These are phyloP conservation scores for Leptinotarsa rubiginosa DNA, from an alignment of 2,888 invertebrate genomes.

Conservation along the genomic window DNA sequence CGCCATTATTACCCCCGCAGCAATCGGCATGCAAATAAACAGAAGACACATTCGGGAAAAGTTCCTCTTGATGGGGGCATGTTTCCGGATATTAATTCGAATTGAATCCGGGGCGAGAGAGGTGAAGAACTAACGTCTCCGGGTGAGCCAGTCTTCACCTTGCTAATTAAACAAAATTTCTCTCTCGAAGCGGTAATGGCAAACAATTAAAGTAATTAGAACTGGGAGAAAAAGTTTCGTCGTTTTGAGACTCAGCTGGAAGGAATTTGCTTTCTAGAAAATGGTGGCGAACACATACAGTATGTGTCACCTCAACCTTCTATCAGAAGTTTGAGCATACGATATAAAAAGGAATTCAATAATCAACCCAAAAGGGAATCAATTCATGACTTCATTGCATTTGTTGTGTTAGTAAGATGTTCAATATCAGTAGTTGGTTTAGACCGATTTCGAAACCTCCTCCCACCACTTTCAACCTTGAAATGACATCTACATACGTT, in stretches of 20 bases:
- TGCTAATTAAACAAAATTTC: constrained; percentile 46
- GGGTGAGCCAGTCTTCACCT: constrained; percentile 43
- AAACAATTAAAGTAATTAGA: constrained; percentile 47
- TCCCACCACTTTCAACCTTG: too few species aligned
- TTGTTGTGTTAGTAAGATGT: too few species aligned
- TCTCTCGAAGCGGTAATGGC: constrained; percentile 36
- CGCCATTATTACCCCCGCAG: background rate
- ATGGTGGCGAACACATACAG: background rate
- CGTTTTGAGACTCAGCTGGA: constrained; percentile 14
- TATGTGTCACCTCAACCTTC: too few species aligned
- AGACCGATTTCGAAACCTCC: too few species aligned
- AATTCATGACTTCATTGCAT: too few species aligned
- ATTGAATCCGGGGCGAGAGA: constrained; percentile 27
- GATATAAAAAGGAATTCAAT: too few species aligned
- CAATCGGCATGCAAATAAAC: constrained; percentile 24
- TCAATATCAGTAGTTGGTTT: too few species aligned
- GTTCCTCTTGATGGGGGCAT: constrained; percentile 23
- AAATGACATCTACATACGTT: too few species aligned
- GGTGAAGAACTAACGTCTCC: constrained; percentile 24
- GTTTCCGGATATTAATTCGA: constrained; percentile 36
- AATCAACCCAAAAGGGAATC: too few species aligned
- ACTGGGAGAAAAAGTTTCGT: constrained; percentile 30
- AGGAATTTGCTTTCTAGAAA: too few species aligned
- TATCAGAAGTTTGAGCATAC: too few species aligned
- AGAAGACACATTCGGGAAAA: constrained; percentile 27